phyloP scores from a whole-genome alignment of 1,140 invertebrate species.

The Pollicipes pollicipes region DNA sequence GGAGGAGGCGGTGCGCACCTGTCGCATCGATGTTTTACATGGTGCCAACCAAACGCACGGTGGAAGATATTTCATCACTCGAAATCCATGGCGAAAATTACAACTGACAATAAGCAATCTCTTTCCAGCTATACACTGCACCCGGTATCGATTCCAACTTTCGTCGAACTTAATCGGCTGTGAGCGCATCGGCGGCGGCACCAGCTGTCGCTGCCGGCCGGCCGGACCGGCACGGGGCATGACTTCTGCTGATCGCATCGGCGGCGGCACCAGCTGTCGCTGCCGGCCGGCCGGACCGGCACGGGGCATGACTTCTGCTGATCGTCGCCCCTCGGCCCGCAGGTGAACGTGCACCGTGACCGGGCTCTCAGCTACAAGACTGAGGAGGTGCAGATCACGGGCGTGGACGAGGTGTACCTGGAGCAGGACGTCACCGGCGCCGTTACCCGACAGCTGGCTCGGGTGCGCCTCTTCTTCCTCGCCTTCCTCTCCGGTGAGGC shows the following conservation, averaged over 20 bases:
- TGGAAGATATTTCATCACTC: no score
- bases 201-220: constrained; percentile 89
- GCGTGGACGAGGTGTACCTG: constrained; percentile 89
- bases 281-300: constrained; percentile 86
- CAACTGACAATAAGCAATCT: no score
- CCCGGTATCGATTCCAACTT: no score
- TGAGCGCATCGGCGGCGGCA: no score
- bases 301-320: no score
- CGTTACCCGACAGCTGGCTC: constrained; percentile 78
- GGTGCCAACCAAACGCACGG: no score
- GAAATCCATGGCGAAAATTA: no score
- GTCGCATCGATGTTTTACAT: no score
- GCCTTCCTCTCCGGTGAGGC: constrained; percentile 53
- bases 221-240: constrained; percentile 81
- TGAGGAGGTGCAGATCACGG: constrained; percentile 91
- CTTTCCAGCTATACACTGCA: no score
- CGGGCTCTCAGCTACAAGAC: constrained; percentile 86
- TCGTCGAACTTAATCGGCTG: no score
- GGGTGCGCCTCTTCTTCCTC: constrained; percentile 86
- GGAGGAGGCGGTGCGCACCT: no score
- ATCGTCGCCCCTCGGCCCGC: constrained; percentile 44
- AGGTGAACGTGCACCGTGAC: constrained; percentile 61
- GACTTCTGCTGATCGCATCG: no score
- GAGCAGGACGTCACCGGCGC: constrained; percentile 73
- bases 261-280: constrained; percentile 92